Evolutionary conservation across 2,888 invertebrate species (phyloP).

Genomic region (Nephrocerus scutellatus): DNA sequence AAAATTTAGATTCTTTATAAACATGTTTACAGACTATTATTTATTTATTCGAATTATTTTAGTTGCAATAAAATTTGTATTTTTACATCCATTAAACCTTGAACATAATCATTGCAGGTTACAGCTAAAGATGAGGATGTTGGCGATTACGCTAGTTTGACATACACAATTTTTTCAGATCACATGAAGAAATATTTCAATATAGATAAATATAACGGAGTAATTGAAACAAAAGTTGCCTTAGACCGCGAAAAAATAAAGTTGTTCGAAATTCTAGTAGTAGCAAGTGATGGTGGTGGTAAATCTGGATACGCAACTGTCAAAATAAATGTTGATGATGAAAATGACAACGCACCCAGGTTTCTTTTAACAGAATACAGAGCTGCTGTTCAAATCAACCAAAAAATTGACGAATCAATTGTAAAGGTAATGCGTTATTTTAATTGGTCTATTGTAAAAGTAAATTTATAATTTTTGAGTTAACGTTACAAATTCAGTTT

Average conservation of each 20-base stretch:
- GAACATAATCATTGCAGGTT: slow-evolving; percentile 48
- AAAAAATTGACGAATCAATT: slow-evolving; percentile 53
- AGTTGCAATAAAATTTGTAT: slow-evolving; percentile 3
- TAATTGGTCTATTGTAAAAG: background rate
- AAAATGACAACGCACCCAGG: slow-evolving; percentile 75
- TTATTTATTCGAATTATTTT: no score
- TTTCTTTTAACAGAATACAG: slow-evolving; percentile 73
- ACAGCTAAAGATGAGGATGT: slow-evolving; percentile 77
- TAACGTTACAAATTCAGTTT: no score
- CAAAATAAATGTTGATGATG: slow-evolving; percentile 72
- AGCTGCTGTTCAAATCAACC: slow-evolving; percentile 59
- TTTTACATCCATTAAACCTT: slow-evolving; percentile 4
- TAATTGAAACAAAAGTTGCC: slow-evolving; percentile 60
- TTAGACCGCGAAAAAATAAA: slow-evolving; percentile 69
- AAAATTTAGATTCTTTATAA: no score
- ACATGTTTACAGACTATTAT: no score
- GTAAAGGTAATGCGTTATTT: slow-evolving; percentile 54
- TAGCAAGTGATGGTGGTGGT: slow-evolving; percentile 77
- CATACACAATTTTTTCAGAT: slow-evolving; percentile 73
- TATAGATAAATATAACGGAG: slow-evolving; percentile 65
- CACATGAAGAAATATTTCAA: slow-evolving; percentile 64
- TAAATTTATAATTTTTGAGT: background rate
- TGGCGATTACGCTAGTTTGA: slow-evolving; percentile 66
- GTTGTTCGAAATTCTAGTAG: slow-evolving; percentile 66
- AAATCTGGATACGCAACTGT: slow-evolving; percentile 67